Conservation (phyloP, 2,797 vertebrate species). For the Tokudaia tokunoshimensis region DNA sequence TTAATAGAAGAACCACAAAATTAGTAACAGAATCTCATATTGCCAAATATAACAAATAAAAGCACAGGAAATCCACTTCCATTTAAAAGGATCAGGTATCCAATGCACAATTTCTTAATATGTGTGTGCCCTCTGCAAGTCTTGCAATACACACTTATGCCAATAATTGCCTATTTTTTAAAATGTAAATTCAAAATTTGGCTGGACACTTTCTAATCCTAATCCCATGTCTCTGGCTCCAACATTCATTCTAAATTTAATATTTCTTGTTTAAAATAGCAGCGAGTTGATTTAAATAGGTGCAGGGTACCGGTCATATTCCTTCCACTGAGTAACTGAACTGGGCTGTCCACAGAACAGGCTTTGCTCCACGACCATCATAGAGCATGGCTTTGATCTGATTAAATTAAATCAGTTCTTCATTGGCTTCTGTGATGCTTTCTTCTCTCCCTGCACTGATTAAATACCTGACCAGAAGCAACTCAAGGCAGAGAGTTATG, state of each 20-base stretch:
- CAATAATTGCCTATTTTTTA: background rate
- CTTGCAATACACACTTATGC: background rate
- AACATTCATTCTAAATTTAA: background rate
- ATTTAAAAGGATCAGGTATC: conserved; percentile 5
- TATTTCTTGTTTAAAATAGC: background rate
- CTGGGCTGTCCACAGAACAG: background rate
- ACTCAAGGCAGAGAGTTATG: background rate
- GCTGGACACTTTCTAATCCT: background rate
- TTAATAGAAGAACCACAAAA: background rate
- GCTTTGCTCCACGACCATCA: background rate
- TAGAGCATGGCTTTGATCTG: background rate
- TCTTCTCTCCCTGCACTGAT: background rate
- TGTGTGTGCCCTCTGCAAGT: background rate
- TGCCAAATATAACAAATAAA: conserved; percentile 35
- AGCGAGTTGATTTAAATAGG: background rate
- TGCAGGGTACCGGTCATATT: background rate
- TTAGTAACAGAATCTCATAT: background rate
- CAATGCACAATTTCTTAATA: background rate
- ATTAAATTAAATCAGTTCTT: conserved; percentile 33
- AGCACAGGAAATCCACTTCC: background rate
- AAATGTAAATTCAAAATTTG: conserved; percentile 18
- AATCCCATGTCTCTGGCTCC: background rate
- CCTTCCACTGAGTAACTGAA: background rate
- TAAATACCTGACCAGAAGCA: background rate
- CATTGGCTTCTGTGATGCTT: background rate